A percentile compares a stretch with the other conserved stretches of the same genome.
Evolutionary conservation across 2,113 vertebrate genomes (phyloP).

Genomic region (Oreocharis arfaki): DNA sequence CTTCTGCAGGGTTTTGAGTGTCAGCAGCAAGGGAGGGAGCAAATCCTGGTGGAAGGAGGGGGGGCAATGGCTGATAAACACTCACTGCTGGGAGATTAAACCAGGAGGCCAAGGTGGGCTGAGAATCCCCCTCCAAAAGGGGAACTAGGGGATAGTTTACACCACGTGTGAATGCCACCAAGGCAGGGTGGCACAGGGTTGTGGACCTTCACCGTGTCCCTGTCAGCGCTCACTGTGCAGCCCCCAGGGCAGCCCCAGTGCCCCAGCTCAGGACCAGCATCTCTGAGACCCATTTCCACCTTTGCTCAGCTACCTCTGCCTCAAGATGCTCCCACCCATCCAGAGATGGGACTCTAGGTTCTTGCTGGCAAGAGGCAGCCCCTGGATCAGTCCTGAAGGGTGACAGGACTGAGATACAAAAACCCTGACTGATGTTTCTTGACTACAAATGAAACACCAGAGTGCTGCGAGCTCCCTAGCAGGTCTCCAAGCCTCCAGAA

Average conservation of each 20-base stretch:
- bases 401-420: not conserved
- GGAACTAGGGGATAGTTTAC: not conserved
- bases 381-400: not conserved
- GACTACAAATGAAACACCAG: not conserved
- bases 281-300: not conserved
- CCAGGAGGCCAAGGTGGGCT: not conserved
- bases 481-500: not conserved
- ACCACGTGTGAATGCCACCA: not conserved
- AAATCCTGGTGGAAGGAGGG: not conserved
- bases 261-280: not conserved
- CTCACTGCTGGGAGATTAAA: not conserved
- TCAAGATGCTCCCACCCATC: not conserved
- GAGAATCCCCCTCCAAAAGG: not conserved
- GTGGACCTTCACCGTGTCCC: not conserved
- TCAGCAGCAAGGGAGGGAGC: not conserved
- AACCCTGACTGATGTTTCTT: not conserved
- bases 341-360: not conserved
- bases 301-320: not conserved
- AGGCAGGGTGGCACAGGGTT: not conserved
- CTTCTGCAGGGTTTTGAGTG: not conserved
- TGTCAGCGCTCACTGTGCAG: fast-evolving
- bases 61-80: not conserved
- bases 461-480: not conserved
- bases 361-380: not conserved
- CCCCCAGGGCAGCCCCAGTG: not conserved